Base-by-base conservation (phyloP, 2,888 invertebrate species). In the Zaprionus bogoriensis region DNA sequence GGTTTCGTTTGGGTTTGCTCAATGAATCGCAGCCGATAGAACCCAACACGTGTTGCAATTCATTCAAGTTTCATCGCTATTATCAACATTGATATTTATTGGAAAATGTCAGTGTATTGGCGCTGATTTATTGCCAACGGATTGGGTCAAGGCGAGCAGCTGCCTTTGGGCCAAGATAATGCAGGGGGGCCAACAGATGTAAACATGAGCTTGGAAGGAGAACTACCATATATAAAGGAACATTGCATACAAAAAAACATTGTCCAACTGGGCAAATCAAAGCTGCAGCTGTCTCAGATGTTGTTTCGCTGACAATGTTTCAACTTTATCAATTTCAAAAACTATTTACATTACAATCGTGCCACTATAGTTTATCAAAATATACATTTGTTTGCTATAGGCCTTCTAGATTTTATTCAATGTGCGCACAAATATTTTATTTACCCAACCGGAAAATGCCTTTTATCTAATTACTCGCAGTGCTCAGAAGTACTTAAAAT, bases 21-120 rank as follows among this genome's bases (percentile, higher is more conserved):
- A 77, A 72, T 81, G 84, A 63, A 53, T 39, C 60, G 12, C 5
- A 32, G 53, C 48, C 44, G 25, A 14, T 5, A 74, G 76, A 75
- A 78, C 55, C 66, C 60, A 74, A 80, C 80, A 80, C 80, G 80
- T 80, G 80, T 82, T 82, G 77, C 77, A 65, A 85, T 85, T 76
- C 80, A 85, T 80, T 82, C 79, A 80, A 76, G 71, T 58, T 60
- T 58, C 53, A 3, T n/a, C 60, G 19, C 54, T 82, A 69, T 70
- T 62, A 67, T 73, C 54, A 42, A 60, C 66, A 74, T 80, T 67
- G n/a, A n/a, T n/a, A 63, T 75, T 77, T 80, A 77, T 74, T 62
- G 51, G 54, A 65, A 81, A 64, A 55, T 57, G 82, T 71, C 79
- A 67, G 54, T 64, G 44, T 55, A 50, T 71, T 62, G 68, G 38